Percentiles rank a stretch among this genome's conserved stretches.
Conservation (phyloP, 2,113 vertebrate genomes). For the Zootoca vivipara region DNA sequence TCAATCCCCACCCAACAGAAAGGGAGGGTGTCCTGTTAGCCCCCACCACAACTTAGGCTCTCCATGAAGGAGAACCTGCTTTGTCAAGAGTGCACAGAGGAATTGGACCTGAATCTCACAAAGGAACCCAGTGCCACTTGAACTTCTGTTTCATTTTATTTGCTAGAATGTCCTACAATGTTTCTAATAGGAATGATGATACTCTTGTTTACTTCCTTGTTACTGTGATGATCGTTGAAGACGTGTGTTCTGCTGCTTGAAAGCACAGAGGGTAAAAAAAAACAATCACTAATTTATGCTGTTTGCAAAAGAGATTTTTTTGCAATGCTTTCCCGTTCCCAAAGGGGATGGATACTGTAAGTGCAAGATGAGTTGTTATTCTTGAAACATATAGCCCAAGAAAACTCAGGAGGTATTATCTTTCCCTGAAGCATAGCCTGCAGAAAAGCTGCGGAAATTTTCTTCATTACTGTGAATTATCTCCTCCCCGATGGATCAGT, state of each 20-base stretch:
- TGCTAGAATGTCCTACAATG: not conserved
- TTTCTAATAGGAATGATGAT: not conserved
- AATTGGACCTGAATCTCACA: not conserved
- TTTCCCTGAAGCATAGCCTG: constrained; percentile 5
- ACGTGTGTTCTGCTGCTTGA: not conserved
- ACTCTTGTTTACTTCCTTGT: not conserved
- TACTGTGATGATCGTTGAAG: not conserved
- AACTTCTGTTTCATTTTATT: not conserved
- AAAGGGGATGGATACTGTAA: constrained; percentile 1
- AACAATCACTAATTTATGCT: not conserved
- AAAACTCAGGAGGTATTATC: not conserved
- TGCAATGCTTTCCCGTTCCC: not conserved
- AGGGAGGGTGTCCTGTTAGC: too few species aligned
- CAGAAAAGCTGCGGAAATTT: constrained; percentile 9
- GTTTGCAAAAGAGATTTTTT: not conserved
- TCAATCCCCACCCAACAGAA: too few species aligned
- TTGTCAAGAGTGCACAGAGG: not conserved
- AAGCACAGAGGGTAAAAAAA: not conserved
- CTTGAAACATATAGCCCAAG: not conserved
- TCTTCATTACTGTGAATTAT: constrained; percentile 15
- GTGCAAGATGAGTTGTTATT: constrained; percentile 13
- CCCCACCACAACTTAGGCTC: too few species aligned
- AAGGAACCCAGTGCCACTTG: not conserved
- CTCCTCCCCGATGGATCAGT: not conserved
- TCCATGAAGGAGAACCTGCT: too few species aligned